A percentile compares a stretch with the other conserved stretches of the same genome.
Evolutionary conservation across 2,113 vertebrate species (phyloP).

Genomic region (Eurystomus gularis): DNA sequence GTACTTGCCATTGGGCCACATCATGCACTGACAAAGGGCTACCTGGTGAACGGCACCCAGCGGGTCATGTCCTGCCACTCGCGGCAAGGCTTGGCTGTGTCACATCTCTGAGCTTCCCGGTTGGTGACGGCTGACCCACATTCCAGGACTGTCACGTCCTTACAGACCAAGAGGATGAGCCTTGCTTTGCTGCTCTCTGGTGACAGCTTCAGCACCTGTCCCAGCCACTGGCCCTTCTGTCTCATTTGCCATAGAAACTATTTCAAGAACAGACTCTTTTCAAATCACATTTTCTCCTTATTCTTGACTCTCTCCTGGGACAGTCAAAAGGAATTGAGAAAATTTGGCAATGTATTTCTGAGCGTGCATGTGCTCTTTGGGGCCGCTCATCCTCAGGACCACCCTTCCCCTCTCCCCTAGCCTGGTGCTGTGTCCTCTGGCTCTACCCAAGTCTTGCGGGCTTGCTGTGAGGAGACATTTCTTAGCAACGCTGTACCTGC

Average conservation of each 20-base stretch:
- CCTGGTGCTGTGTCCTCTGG: background rate
- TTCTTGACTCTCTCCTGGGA: background rate
- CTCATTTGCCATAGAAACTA: background rate
- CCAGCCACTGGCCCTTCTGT: background rate
- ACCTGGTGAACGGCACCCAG: background rate
- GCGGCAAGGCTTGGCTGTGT: background rate
- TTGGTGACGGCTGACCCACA: fast-evolving
- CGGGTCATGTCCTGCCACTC: background rate
- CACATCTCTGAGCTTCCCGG: background rate
- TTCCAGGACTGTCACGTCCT: background rate
- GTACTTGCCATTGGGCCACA: background rate
- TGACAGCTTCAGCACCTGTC: background rate
- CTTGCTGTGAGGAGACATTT: background rate
- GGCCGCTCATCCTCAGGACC: background rate
- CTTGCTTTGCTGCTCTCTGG: background rate
- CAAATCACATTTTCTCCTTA: background rate
- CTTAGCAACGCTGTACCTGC: background rate
- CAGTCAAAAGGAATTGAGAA: background rate
- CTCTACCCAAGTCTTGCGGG: fast-evolving
- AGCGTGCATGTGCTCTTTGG: fast-evolving
- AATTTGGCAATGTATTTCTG: background rate
- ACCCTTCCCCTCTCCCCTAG: background rate
- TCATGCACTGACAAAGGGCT: background rate
- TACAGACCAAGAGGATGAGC: background rate
- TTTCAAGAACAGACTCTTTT: background rate